Evolutionary conservation across 2,113 vertebrate genomes (phyloP).

Genomic region (Apus apus): DNA sequence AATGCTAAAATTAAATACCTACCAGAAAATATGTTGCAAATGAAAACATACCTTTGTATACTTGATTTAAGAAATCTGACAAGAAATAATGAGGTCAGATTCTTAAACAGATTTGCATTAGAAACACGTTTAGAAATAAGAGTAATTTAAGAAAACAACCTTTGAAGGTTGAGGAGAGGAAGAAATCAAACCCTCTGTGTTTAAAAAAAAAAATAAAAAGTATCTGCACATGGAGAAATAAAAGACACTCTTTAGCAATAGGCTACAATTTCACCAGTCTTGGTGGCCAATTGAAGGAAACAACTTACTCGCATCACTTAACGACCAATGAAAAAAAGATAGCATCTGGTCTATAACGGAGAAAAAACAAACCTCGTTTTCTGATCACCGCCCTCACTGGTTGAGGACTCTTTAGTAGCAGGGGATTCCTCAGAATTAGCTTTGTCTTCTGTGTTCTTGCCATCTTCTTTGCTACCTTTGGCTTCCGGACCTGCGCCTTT

Average conservation of each 20-base stretch:
- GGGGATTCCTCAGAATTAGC: conserved; percentile 83
- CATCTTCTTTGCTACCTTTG: conserved; percentile 84
- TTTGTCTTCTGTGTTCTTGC: conserved; percentile 87
- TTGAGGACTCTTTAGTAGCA: conserved; percentile 94
- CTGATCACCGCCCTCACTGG: conserved; percentile 98
- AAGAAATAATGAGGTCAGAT: conserved; percentile 69
- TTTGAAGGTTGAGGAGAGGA: conserved; percentile 68
- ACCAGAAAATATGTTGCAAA: conserved; percentile 76
- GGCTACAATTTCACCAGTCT: conserved; percentile 70
- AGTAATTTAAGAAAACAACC: conserved; percentile 75
- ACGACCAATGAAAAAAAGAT: conserved; percentile 92
- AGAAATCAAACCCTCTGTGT: conserved; percentile 59
- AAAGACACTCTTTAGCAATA: conserved; percentile 64
- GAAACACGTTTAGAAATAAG: conserved; percentile 53
- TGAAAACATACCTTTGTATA: conserved; percentile 16
- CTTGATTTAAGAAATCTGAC: conserved; percentile 73
- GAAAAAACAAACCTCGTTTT: conserved; percentile 99
- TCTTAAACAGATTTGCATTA: conserved; percentile 61
- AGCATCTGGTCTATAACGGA: conserved; percentile 98
- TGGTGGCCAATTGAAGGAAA: conserved; percentile 77
- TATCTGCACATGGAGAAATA: conserved; percentile 65
- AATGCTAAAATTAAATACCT: conserved; percentile 76
- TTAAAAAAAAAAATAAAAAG: conserved; percentile 66
- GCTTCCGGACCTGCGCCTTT: conserved; percentile 81
- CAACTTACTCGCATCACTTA: conserved; percentile 76